Base-by-base conservation (phyloP, 2,113 vertebrate genomes). In the Protomyctophum bolini region DNA sequence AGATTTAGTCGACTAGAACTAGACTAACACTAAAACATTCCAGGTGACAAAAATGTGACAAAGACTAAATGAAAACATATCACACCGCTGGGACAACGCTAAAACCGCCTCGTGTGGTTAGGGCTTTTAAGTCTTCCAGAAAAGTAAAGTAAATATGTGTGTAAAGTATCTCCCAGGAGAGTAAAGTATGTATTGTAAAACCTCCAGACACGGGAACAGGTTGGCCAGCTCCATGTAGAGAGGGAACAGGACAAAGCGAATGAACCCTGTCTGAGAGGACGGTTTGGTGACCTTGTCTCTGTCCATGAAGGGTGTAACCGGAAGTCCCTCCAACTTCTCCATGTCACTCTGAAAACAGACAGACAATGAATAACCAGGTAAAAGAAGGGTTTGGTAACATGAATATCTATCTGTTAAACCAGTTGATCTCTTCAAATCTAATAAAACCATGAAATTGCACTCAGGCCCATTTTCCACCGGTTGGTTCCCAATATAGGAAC, bases 231-330 rank as follows among this genome's bases (percentile, higher is more conserved):
- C 93, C 0, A 92, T 91, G 83, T 94, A 93, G 49, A 94, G 91
- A 5, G 93, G 94, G 68, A 94, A 68, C 10, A 94, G 88, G 60
- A 94, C 91, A 41, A 93, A 94, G 77, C 92, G 86, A 78, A 94
- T 94, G 86, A 94, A 94, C 58, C 93, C 92, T 1, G 92, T 93
- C 73, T 94, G 93, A 66, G 93, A 93, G 0, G 92, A 92, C 0
- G 93, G 92, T 66, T 94, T 94, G 64, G 89, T 93, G 7, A 94
- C 92, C 76, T 94, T 94, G 75, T 94, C 93, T 51, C 92, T 88
- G 68, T 94, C 93, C 93, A 94, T 94, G 86, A 94, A 94, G 1
- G 93, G 93, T 4, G 91, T 92, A 5, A 94, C 92, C 1, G 93
- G 94, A 8, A 94, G 92, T 50, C 94, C 94, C 66, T 94, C 93